Evolutionary conservation across 2,797 vertebrate genomes (phyloP).

Genomic region (Acanthopagrus latus): DNA sequence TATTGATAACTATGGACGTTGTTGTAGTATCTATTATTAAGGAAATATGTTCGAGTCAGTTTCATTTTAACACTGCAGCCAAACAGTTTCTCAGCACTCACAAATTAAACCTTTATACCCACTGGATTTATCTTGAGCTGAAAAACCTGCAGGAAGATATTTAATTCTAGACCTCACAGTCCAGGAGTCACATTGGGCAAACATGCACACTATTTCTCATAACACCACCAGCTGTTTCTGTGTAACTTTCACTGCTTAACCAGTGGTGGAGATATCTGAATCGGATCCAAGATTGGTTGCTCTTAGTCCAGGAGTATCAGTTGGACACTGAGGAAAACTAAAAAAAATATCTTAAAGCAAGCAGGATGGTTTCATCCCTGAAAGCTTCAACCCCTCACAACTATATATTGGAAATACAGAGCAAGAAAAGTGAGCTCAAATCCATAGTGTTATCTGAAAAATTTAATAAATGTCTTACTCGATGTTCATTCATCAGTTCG

Average conservation of each 20-base stretch:
- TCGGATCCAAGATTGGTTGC: background rate
- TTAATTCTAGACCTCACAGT: slow-evolving; percentile 24
- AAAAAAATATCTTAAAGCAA: background rate
- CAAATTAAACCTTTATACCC: slow-evolving; percentile 25
- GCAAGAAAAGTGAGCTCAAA: background rate
- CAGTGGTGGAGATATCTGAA: slow-evolving; percentile 6
- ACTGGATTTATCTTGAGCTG: slow-evolving; percentile 28
- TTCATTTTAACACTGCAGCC: slow-evolving; percentile 15
- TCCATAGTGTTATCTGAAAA: background rate
- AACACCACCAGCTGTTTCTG: slow-evolving; percentile 20
- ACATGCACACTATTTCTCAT: background rate
- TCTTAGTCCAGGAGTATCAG: background rate
- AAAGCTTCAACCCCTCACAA: background rate
- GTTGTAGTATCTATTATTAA: background rate
- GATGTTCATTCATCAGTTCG: background rate
- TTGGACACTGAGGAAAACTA: background rate
- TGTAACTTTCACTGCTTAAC: slow-evolving; percentile 23
- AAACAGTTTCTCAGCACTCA: slow-evolving; percentile 14
- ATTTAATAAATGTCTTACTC: background rate
- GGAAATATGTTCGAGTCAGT: slow-evolving; percentile 4
- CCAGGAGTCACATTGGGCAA: slow-evolving; percentile 29
- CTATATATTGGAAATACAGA: background rate
- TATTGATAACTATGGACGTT: background rate
- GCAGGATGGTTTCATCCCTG: background rate
- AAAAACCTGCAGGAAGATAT: slow-evolving; percentile 31